Conservation (phyloP, 2,113 vertebrate species). For the Oncorhynchus nerka region DNA sequence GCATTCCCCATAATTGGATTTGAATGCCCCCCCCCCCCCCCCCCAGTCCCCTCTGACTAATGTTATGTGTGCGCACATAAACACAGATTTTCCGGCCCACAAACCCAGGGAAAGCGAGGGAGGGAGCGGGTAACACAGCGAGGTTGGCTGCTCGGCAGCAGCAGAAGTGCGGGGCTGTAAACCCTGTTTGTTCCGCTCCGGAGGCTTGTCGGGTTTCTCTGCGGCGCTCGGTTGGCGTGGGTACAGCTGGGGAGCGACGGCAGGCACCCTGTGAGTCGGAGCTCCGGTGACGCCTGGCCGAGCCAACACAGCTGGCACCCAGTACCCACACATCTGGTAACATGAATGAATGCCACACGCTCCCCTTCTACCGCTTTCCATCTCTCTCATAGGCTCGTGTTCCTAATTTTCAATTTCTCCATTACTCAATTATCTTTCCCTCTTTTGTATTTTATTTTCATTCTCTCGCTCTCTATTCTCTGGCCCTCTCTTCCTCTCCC, state of each 20-base stretch:
- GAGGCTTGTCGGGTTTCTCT: constrained; percentile 53
- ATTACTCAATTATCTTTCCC: neutral
- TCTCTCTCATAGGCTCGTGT: neutral
- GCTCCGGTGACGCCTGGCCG: constrained; percentile 55
- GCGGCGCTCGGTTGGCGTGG: constrained; percentile 43
- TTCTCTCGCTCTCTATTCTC: neutral
- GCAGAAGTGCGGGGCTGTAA: constrained; percentile 36
- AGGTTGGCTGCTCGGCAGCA: constrained; percentile 57
- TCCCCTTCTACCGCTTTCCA: constrained; percentile 20
- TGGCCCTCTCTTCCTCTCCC: neutral
- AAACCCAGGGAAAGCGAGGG: constrained; percentile 63
- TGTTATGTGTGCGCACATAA: constrained; percentile 71
- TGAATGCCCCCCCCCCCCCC: constrained; percentile 59
- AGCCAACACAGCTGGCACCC: constrained; percentile 63
- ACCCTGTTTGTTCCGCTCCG: constrained; percentile 68
- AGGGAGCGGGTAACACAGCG: constrained; percentile 21
- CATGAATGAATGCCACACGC: constrained; percentile 48
- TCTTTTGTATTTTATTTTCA: neutral
- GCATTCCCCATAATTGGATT: constrained; percentile 70
- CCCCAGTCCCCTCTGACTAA: constrained; percentile 56
- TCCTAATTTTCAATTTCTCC: neutral
- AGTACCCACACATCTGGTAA: constrained; percentile 63
- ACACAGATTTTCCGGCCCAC: constrained; percentile 71
- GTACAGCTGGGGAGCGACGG: constrained; percentile 58
- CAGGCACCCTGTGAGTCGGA: constrained; percentile 48